A percentile compares a stretch with the other conserved stretches of the same genome.
These are phyloP conservation scores for Pocota personata DNA, from an alignment of 2,888 invertebrate species.

Conservation along the genomic window DNA sequence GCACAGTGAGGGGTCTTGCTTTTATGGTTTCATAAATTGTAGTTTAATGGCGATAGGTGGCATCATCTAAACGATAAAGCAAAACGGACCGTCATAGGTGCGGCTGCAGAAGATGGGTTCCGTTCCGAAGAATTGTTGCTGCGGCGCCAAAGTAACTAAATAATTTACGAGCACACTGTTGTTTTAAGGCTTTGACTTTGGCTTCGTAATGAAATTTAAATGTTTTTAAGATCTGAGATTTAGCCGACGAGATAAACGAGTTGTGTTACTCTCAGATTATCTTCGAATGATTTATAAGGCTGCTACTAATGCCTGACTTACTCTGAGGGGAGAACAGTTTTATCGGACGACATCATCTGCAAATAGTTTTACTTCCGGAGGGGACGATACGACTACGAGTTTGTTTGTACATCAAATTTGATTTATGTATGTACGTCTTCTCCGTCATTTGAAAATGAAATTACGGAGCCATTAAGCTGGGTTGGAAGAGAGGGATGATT, in stretches of 20 bases:
- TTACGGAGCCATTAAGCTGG: background rate
- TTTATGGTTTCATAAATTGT: slow-evolving; percentile 64
- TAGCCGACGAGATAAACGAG: slow-evolving; percentile 53
- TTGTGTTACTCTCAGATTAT: slow-evolving; percentile 47
- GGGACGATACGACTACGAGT: background rate
- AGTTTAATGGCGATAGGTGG: slow-evolving; percentile 59
- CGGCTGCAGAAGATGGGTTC: background rate
- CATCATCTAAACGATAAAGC: slow-evolving; percentile 59
- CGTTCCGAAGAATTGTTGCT: slow-evolving; percentile 2
- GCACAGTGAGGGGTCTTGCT: background rate
- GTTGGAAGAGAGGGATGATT: background rate
- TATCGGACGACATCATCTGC: background rate
- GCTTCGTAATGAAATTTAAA: slow-evolving; percentile 63
- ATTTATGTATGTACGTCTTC: slow-evolving; percentile 13
- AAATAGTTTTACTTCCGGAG: background rate
- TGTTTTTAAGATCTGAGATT: slow-evolving; percentile 61
- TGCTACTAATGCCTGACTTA: background rate
- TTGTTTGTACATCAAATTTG: background rate
- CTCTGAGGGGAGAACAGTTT: background rate
- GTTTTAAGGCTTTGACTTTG: slow-evolving; percentile 44
- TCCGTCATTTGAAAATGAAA: background rate
- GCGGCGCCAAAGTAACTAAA: slow-evolving; percentile 18
- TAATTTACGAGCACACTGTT: slow-evolving; percentile 69
- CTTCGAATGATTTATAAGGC: slow-evolving; percentile 47
- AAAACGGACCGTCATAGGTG: slow-evolving; percentile 16